A percentile compares a stretch with the other conserved stretches of the same genome.
Conservation (phyloP, 1,140 invertebrate species). For the Hesperophylax magnus region DNA sequence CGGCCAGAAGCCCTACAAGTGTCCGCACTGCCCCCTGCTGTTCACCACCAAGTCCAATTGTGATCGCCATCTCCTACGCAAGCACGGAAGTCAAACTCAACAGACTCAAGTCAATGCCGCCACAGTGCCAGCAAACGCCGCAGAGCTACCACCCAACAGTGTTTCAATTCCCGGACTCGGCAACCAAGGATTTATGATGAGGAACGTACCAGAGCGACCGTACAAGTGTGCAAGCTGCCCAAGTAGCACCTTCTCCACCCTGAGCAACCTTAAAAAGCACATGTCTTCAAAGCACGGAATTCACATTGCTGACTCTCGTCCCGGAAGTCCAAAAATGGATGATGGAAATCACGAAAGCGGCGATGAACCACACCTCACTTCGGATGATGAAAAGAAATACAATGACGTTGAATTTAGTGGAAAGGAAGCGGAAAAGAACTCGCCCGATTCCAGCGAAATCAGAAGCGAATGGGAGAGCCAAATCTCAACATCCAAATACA, state of each 20-base stretch:
- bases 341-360: constrained; percentile 59
- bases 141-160: constrained; percentile 60
- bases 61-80: constrained; percentile 91
- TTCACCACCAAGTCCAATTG: constrained; percentile 99
- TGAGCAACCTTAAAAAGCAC: constrained; percentile 85
- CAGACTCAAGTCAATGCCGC: constrained; percentile 63
- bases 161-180: constrained; percentile 58
- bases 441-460: not conserved
- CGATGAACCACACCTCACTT: constrained; percentile 55
- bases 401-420: not conserved
- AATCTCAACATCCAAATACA: constrained; percentile 49
- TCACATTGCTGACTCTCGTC: constrained; percentile 64
- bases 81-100: constrained; percentile 80
- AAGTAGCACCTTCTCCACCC: constrained; percentile 87
- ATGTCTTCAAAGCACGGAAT: constrained; percentile 78
- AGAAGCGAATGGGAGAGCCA: constrained; percentile 60
- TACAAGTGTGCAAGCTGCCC: constrained; percentile 89
- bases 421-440: constrained; percentile 8
- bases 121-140: constrained; percentile 60
- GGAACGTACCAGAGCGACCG: constrained; percentile 84
- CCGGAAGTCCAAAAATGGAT: constrained; percentile 58
- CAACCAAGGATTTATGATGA: constrained; percentile 71
- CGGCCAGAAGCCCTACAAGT: constrained; percentile 96
- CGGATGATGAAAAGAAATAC: constrained; percentile 59
- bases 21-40: constrained; percentile 89